Base-by-base conservation (phyloP, 1,140 invertebrate species). In the Procambarus virginalis region DNA sequence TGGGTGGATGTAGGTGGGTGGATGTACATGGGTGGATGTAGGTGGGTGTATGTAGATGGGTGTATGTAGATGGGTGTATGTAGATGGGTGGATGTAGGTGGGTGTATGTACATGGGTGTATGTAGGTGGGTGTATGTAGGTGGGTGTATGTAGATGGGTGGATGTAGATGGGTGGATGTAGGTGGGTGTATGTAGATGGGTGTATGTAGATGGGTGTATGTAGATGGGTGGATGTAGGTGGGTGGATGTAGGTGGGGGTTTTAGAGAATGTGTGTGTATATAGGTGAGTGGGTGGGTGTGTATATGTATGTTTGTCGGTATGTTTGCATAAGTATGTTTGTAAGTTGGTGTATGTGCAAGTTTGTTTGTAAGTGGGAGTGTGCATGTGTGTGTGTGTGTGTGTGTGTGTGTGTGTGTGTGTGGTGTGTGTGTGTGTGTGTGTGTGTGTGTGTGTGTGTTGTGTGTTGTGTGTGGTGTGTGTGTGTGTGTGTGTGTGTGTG, bases 321-420 rank as follows among this genome's bases (percentile, higher is more conserved):
- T 81, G 79, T 81, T 51, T 81, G 79, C 60, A n/a, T 81, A 51
- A 60, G 51, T 60, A 14, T 60, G 51, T 81, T 20, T 46, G 34
- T 48, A 14, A 2, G 51, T 80, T 17, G 58, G 79, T 81, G 51
- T 81, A n/a, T 81, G 79, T 81, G 20, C 60, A 51, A 34, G 51
- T 81, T 51, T 81, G 51, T 81, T 17, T 81, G 79, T 81, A n/a
- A 45, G 79, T 64, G 51, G 22, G 34, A 34, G 51, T 81, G n/a
- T 46, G 34, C 12, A 14, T 49, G 79, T 81, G 51, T 81, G 79
- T 81, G 51, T 81, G 79, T 81, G 51, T 81, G 51, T 81, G 79
- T 81, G 51, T 80, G 79, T 81, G 51, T 81, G 79, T 81, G 51
- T 81, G 51, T 81, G 79, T 81, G 51, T 64, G 79, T 81, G 51